Conservation (phyloP, 2,888 invertebrate species). For the Euspilapteryx auroguttella region DNA sequence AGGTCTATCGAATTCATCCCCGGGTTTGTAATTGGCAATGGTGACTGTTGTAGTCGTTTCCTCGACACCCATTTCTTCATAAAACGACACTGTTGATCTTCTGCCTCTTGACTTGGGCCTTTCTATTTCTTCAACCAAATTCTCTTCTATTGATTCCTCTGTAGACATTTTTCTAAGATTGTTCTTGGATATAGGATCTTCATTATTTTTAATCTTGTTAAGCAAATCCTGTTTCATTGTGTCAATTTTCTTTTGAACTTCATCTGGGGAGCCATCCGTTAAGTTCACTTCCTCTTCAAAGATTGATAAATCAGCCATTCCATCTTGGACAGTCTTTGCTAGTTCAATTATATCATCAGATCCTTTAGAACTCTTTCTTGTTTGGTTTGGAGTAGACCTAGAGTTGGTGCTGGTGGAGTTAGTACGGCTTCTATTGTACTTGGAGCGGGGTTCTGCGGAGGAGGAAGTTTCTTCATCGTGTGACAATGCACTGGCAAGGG, state of each 20-base stretch:
- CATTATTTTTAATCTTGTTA: constrained; percentile 35
- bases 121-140: constrained; percentile 34
- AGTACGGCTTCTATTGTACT: constrained; percentile 26
- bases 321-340: constrained; percentile 58
- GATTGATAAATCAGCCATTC: constrained; percentile 50
- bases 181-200: constrained; percentile 25
- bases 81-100: constrained; percentile 32
- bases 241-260: constrained; percentile 37
- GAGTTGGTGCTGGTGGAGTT: constrained; percentile 22
- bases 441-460: constrained; percentile 30
- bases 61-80: constrained; percentile 17
- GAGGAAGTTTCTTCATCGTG: constrained; percentile 42
- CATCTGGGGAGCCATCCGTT: constrained; percentile 19
- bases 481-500: constrained; percentile 34
- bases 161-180: constrained; percentile 21
- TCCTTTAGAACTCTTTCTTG: constrained; percentile 28
- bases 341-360: constrained; percentile 49
- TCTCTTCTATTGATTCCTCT: constrained; percentile 30
- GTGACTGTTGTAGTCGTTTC: constrained; percentile 17
- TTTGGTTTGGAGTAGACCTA: constrained; percentile 23
- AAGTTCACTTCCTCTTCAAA: constrained; percentile 27
- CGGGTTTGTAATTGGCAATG: constrained; percentile 15
- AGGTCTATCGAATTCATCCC: constrained; percentile 15
- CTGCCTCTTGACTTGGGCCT: constrained; percentile 39
- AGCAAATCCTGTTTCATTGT: constrained; percentile 35